A percentile compares a stretch with the other conserved stretches of the same genome.
phyloP scores from a whole-genome alignment of 2,888 invertebrate genomes.

The Euplagia quadripunctaria region DNA sequence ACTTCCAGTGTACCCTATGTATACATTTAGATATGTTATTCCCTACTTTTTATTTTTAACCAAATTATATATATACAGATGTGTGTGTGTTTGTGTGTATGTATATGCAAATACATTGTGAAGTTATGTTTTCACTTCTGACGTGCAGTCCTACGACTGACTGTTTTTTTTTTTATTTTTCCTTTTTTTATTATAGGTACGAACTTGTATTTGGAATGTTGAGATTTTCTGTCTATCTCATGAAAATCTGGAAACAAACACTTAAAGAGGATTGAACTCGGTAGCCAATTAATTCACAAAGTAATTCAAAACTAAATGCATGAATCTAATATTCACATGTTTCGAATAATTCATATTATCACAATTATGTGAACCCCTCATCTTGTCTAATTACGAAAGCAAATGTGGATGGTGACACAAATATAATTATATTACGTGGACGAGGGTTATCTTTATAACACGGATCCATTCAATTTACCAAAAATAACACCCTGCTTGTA shows the following conservation, averaged over 20 bases:
- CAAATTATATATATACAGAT: no score
- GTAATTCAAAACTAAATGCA: not conserved
- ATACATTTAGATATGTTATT: no score
- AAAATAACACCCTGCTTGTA: conserved; percentile 17
- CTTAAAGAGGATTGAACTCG: not conserved
- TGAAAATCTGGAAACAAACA: not conserved
- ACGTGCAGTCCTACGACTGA: no score
- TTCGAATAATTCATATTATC: not conserved
- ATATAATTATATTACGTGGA: conserved; percentile 22
- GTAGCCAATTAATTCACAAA: not conserved
- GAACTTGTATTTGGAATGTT: not conserved
- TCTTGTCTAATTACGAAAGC: conserved; percentile 22
- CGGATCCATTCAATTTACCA: conserved; percentile 22
- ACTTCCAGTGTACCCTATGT: no score
- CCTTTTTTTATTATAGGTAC: no score
- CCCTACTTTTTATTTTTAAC: no score
- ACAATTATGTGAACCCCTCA: conserved; percentile 8
- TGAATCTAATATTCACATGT: not conserved
- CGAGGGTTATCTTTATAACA: conserved; percentile 24
- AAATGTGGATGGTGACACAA: conserved; percentile 16
- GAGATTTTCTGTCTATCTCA: not conserved
- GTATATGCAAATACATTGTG: no score
- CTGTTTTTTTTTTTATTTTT: no score
- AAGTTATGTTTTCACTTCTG: no score
- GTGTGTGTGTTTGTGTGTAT: no score